Evolutionary conservation across 2,888 invertebrate genomes (phyloP).

Genomic region (Eustalomyia histrio): DNA sequence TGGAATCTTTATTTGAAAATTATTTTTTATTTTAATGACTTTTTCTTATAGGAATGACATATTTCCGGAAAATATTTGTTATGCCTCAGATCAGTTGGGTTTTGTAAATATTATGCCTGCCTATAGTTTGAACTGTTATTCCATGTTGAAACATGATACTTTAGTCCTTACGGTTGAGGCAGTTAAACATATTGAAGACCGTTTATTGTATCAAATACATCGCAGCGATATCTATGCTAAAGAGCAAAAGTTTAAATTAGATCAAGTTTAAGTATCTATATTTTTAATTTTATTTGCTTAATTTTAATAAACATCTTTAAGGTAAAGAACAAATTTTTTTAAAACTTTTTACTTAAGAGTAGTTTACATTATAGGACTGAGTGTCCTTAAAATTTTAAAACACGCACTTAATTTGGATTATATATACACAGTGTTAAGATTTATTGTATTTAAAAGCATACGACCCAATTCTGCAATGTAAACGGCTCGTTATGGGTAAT

Average conservation of each 20-base stretch:
- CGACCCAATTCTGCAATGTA: no score
- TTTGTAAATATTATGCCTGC: conserved; percentile 97
- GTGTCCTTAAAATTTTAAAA: no score
- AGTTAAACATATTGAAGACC: conserved; percentile 90
- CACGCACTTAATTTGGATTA: no score
- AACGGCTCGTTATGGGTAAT: no score
- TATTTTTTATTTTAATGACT: not conserved
- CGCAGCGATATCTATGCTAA: conserved; percentile 81
- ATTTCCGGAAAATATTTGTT: conserved; percentile 92
- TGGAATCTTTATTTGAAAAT: not conserved
- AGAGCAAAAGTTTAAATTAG: conserved; percentile 81
- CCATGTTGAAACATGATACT: conserved; percentile 98
- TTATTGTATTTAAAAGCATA: no score
- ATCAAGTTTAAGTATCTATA: conserved; percentile 80
- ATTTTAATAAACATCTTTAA: not conserved
- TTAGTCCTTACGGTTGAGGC: conserved; percentile 92
- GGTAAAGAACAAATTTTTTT: no score
- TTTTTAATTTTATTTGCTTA: conserved; percentile 71
- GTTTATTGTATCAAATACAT: conserved; percentile 85
- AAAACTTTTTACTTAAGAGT: no score
- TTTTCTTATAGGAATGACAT: conserved; percentile 82
- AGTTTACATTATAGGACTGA: no score
- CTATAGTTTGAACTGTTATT: conserved; percentile 96
- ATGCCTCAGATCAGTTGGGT: conserved; percentile 88
- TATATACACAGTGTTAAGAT: no score